Percentiles rank a stretch among this genome's conserved stretches.
phyloP scores from a whole-genome alignment of 2,797 vertebrate genomes.

The Gymnopithys bicolor region DNA sequence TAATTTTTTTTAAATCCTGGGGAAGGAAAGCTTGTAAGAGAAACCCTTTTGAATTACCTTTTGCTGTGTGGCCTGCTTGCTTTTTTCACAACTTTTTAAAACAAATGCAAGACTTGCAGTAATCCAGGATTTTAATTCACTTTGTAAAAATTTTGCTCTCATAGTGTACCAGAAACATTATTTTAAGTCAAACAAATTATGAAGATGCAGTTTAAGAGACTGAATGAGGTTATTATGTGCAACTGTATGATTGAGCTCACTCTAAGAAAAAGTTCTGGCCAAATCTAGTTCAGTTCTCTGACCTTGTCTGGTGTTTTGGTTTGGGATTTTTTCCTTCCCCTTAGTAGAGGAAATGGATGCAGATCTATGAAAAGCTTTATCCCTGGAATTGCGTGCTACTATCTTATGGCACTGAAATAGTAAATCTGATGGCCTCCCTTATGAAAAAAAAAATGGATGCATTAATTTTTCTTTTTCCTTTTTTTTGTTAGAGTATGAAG shows the following conservation, averaged over 20 bases:
- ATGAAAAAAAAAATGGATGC: neutral
- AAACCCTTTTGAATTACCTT: neutral
- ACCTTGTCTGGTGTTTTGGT: neutral
- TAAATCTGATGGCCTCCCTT: neutral
- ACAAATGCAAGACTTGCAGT: neutral
- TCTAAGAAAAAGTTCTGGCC: neutral
- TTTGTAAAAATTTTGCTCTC: neutral
- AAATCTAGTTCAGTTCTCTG: neutral
- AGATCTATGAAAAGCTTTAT: neutral
- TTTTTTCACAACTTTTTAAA: neutral
- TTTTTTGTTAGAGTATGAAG: constrained; percentile 87
- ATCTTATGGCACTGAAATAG: fast-evolving
- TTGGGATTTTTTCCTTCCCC: neutral
- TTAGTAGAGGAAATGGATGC: neutral
- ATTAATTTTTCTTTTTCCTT: neutral
- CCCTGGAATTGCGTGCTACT: neutral
- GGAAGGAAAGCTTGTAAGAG: neutral
- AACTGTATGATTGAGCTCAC: neutral
- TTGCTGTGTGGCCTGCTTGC: neutral
- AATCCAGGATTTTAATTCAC: neutral
- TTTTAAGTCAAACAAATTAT: neutral
- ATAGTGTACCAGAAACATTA: neutral
- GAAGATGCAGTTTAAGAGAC: fast-evolving
- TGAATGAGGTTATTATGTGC: neutral
- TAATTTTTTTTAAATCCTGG: neutral